Evolutionary conservation across 2,113 vertebrate species (phyloP).

Genomic region (Neofelis nebulosa): DNA sequence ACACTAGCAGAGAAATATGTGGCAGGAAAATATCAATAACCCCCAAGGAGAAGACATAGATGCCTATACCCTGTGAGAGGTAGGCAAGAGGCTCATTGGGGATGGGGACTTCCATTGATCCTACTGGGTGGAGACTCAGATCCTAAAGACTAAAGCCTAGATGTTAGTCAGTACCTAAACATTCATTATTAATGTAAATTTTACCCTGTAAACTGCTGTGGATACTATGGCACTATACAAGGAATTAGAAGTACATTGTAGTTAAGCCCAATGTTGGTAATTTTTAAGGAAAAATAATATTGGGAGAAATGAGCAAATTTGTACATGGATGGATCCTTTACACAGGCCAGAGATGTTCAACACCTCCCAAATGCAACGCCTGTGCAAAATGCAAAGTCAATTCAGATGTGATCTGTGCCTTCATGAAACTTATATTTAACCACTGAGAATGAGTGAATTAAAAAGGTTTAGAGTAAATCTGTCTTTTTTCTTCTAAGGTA

Average conservation of each 20-base stretch:
- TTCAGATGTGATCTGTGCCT: background rate
- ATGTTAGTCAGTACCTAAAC: background rate
- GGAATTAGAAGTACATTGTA: background rate
- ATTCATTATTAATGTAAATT: background rate
- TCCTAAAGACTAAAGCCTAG: background rate
- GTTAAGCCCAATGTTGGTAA: background rate
- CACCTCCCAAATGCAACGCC: background rate
- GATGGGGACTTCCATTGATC: background rate
- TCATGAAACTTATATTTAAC: background rate
- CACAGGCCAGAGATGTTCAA: background rate
- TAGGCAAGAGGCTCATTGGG: background rate
- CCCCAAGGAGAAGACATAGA: background rate
- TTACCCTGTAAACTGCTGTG: background rate
- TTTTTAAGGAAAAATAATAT: background rate
- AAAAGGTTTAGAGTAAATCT: background rate
- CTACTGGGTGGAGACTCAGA: background rate
- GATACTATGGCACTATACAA: background rate
- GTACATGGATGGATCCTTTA: background rate
- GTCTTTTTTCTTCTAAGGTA: background rate
- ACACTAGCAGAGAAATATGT: background rate
- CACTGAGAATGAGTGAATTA: background rate
- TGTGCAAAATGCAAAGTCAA: background rate
- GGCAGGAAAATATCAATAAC: background rate
- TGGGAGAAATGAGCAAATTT: constrained; percentile 7
- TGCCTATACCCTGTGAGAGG: background rate